phyloP scores from a whole-genome alignment of 2,797 vertebrate genomes.

The Okamejei kenojei region DNA sequence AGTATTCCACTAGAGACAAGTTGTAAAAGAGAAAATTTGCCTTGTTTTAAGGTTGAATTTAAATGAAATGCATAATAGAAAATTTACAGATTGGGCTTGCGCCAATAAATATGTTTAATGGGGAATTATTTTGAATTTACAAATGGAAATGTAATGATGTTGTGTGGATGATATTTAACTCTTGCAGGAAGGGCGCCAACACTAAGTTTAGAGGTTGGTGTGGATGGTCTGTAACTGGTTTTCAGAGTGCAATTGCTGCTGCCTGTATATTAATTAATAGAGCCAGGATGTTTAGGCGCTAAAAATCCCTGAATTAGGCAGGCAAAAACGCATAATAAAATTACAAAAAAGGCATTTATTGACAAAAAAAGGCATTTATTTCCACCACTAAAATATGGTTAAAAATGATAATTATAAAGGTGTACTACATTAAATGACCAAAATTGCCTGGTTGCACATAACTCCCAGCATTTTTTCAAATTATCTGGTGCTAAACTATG shows the following conservation, averaged over 20 bases:
- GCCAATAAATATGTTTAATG: background rate
- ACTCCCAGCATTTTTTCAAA: too few species aligned
- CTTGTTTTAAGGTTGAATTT: constrained; percentile 13
- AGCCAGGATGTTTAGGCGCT: too few species aligned
- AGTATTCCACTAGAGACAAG: constrained; percentile 12
- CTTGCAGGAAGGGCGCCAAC: background rate
- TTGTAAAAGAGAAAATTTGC: background rate
- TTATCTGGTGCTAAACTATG: too few species aligned
- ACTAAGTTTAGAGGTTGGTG: background rate
- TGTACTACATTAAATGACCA: too few species aligned
- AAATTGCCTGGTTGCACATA: too few species aligned
- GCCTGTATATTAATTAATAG: background rate
- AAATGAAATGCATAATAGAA: background rate
- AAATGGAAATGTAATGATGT: background rate
- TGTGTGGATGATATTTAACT: background rate
- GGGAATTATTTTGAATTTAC: constrained; percentile 13
- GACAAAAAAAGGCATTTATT: too few species aligned
- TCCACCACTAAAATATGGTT: too few species aligned
- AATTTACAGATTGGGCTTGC: background rate
- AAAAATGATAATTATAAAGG: too few species aligned
- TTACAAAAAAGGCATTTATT: too few species aligned
- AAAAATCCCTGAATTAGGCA: too few species aligned
- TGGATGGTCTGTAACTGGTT: too few species aligned
- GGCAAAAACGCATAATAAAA: too few species aligned
- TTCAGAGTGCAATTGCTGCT: background rate